phyloP scores from a whole-genome alignment of 2,113 vertebrate genomes.

The Chamaea fasciata region DNA sequence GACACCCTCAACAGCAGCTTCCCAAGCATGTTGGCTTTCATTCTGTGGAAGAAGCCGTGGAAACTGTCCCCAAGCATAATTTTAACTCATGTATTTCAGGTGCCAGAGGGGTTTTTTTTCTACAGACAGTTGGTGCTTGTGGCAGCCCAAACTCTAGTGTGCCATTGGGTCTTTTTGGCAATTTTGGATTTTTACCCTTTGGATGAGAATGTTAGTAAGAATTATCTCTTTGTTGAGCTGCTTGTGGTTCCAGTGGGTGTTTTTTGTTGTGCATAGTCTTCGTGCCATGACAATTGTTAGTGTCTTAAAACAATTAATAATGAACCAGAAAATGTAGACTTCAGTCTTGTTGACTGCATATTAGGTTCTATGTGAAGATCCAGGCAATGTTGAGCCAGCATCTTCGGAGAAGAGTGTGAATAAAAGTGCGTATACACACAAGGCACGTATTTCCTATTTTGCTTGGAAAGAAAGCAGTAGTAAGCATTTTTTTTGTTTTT shows the following conservation, averaged over 20 bases:
- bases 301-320: neutral
- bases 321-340: neutral
- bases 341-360: neutral
- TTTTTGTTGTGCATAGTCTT: neutral
- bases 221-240: neutral
- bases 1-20: neutral
- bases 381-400: neutral
- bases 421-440: neutral
- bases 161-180: neutral
- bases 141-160: neutral
- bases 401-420: neutral
- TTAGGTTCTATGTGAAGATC: neutral
- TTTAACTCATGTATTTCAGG: neutral
- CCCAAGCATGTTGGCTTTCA: neutral
- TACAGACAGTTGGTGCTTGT: neutral
- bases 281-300: neutral
- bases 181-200: neutral
- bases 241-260: neutral
- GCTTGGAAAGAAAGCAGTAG: neutral
- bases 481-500: neutral
- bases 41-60: neutral
- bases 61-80: neutral
- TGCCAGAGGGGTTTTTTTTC: neutral
- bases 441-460: neutral
- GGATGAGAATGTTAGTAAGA: neutral